Base-by-base conservation (phyloP, 2,113 vertebrate species). In the Petaurus breviceps region DNA sequence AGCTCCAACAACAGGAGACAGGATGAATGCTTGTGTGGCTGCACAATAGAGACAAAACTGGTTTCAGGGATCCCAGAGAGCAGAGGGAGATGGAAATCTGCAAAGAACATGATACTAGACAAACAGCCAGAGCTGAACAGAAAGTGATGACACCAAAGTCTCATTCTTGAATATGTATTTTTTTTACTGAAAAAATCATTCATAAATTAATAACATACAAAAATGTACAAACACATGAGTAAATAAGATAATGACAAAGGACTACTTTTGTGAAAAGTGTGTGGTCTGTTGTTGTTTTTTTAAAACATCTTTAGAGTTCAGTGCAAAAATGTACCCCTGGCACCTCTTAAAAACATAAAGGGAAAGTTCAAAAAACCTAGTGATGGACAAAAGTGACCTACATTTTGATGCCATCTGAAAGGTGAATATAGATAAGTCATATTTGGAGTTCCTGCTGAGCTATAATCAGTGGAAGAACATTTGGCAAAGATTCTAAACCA, bases 161-260 rank as follows among this genome's bases (percentile, higher is more conserved):
- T 96, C 96, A 98, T 98, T 99, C 98, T 98, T 98, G 97, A 98
- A 97, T 99, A 98, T 98, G 98, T 98, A 98, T 98, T 98, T 98
- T 68, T 84, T 98, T 98, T 99, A 99, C 99, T 99, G 99, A 99
- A 99, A 98, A 99, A 99, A 99, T 99, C 98, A 99, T 99, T 98
- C 99, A 99, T 99, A 99, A 99, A 99, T 99, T 99, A 99, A 99
- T 99, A 99, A 99, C 98, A 99, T 99, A 99, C 98, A 99, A 99
- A 99, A 99, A 99, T 99, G 99, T 99, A 99, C 98, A 99, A 99
- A 99, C 98, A 98, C 98, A 99, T 98, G 98, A 98, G 98, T 99
- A 99, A 99, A 99, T 98, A 98, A 99, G 98, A 98, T 98, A 98
- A 99, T 99, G 98, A 98, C 98, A 98, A 99, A 98, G 98, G 98